Evolutionary conservation across 2,113 vertebrate species (phyloP), one percentile per base, ranked within the genome.

Genomic region (Oreochromis spilurus): DNA sequence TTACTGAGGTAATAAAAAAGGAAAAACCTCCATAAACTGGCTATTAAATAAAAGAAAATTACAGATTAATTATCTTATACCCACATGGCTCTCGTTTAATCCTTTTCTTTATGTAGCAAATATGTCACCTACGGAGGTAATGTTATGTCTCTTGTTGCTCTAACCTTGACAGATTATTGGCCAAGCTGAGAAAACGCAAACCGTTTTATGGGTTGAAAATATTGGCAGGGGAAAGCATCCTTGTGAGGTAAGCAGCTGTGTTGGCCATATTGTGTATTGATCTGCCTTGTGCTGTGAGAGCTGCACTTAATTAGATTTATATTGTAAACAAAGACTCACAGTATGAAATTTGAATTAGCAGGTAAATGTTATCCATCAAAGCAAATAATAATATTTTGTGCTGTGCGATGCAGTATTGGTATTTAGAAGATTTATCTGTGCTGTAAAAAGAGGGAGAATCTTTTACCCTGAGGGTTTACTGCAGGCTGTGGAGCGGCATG

Each of bases 201-300:
- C 85, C 38, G 45, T 93, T 96, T 96, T 93, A 95, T 93, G 87
- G 94, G 86, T 95, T 95, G 90, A 95, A 94, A 96, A 87, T 97
- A 97, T 97, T 95, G 96, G 92, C 95, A 94, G 94, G 94, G 91
- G 88, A 92, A 95, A 88, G 82, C 91, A 87, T 94, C 91, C 83
- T 93, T 90, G 88, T 94, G 96, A 96, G 94, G 90, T 95, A 96
- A 97, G 96, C 95, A 97, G 95, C 97, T 97, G 97, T 90, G 91
- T 95, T 95, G 95, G 96, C 88, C 94, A 94, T 97, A 98, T 97
- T 97, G 96, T 62, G 82, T 97, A 98, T 98, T 91, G 97, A 98
- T 97, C 95, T 72, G 40, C 88, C 92, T 90, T 94, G 92, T 86
- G 95, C 95, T 82, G 86, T 86, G 95, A 93, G 94, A 93, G 93